Percentiles rank a stretch among this genome's conserved stretches.
phyloP scores from a whole-genome alignment of 2,113 vertebrate genomes.

The Catharus fuscescens region DNA sequence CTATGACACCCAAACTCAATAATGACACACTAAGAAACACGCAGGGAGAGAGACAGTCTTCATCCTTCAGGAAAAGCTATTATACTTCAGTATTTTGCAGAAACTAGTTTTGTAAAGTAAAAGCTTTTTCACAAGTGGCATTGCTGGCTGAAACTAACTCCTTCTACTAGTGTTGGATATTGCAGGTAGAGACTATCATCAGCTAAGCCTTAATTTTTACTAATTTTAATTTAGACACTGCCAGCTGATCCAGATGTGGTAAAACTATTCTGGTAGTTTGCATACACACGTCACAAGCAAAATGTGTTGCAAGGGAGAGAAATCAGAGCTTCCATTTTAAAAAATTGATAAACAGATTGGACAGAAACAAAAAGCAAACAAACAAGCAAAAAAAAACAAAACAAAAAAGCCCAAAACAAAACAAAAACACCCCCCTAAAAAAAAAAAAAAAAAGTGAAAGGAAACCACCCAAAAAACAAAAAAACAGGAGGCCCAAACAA shows the following conservation, averaged over 20 bases:
- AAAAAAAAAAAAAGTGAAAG: too few relatives aligned
- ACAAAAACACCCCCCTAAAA: too few relatives aligned
- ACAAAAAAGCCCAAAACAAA: too few relatives aligned
- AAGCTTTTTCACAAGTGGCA: neutral
- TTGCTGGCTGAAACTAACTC: neutral
- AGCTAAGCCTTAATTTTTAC: neutral
- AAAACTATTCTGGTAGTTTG: neutral
- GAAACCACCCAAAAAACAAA: too few relatives aligned
- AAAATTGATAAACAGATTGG: neutral
- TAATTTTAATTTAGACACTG: neutral
- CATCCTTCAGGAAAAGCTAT: neutral
- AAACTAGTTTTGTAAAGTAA: neutral
- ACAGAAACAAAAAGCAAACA: neutral
- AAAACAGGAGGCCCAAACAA: too few relatives aligned
- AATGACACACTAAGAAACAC: neutral
- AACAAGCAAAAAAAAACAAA: neutral
- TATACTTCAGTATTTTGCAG: neutral
- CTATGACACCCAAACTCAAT: neutral
- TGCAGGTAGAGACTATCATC: neutral
- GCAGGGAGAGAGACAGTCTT: neutral
- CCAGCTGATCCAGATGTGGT: neutral
- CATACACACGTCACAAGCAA: neutral
- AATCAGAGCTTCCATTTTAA: neutral
- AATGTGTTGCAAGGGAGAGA: rapidly evolving
- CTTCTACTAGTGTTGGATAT: neutral